A percentile compares a stretch with the other conserved stretches of the same genome.
phyloP scores from a whole-genome alignment of 2,888 invertebrate genomes.

The Apodemia zela region DNA sequence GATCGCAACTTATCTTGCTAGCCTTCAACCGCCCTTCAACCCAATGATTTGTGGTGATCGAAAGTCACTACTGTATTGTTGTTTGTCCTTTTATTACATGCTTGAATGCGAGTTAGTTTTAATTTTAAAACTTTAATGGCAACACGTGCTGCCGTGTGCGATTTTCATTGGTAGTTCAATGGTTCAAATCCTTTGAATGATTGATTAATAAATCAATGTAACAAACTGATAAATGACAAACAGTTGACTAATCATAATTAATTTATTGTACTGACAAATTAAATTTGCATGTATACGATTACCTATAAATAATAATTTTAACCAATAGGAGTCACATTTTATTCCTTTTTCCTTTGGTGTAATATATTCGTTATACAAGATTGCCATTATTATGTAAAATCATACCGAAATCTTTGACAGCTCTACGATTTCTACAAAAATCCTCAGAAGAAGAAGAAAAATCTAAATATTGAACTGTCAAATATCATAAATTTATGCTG shows the following conservation, averaged over 20 bases:
- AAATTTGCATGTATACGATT: background rate
- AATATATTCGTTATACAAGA: background rate
- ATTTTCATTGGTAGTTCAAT: constrained; percentile 8
- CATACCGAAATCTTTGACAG: background rate
- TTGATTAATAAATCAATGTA: background rate
- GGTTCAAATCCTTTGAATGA: background rate
- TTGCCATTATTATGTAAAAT: background rate
- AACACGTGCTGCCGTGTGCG: constrained; percentile 6
- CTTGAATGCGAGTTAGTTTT: background rate
- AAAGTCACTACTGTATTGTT: no score
- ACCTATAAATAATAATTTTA: background rate
- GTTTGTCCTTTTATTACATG: no score
- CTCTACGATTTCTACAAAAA: background rate
- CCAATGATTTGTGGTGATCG: no score
- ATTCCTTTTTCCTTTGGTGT: background rate
- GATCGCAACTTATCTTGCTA: no score
- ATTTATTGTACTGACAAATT: background rate
- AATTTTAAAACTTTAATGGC: background rate
- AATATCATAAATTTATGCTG: background rate
- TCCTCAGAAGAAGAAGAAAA: background rate
- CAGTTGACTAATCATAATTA: background rate
- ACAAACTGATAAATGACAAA: background rate
- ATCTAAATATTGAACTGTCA: background rate
- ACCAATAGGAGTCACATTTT: background rate
- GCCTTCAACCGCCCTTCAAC: no score